Conservation (phyloP, 1,140 invertebrate genomes). For the Camponotus vicinus region DNA sequence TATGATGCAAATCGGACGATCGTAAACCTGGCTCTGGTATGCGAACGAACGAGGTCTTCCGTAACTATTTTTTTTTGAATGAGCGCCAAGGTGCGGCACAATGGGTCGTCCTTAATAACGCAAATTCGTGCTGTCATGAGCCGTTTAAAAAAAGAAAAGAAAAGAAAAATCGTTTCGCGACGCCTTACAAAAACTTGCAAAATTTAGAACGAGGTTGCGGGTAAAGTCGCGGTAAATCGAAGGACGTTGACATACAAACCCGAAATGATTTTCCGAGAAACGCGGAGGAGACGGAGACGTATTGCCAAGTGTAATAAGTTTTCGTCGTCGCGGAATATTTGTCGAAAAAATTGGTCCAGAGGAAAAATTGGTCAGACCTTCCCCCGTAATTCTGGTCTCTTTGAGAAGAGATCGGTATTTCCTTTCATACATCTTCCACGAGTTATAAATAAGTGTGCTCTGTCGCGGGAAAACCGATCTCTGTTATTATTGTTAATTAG, state of each 20-base stretch:
- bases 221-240: constrained; percentile 22
- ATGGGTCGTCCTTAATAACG: neutral
- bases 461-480: neutral
- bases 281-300: neutral
- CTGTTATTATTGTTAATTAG: constrained; percentile 22
- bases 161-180: neutral
- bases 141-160: neutral
- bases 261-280: constrained; percentile 42
- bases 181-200: constrained; percentile 11
- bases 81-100: neutral
- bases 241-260: constrained; percentile 50
- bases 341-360: neutral
- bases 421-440: neutral
- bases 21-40: neutral
- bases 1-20: neutral
- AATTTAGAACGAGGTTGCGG: constrained; percentile 36
- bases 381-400: no score
- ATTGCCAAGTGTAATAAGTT: neutral
- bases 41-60: constrained; percentile 14
- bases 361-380: neutral
- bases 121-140: neutral
- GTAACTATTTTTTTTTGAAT: neutral
- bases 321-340: neutral
- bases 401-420: neutral
- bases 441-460: neutral